phyloP scores from a whole-genome alignment of 2,113 vertebrate genomes.

The Ictidomys tridecemlineatus region DNA sequence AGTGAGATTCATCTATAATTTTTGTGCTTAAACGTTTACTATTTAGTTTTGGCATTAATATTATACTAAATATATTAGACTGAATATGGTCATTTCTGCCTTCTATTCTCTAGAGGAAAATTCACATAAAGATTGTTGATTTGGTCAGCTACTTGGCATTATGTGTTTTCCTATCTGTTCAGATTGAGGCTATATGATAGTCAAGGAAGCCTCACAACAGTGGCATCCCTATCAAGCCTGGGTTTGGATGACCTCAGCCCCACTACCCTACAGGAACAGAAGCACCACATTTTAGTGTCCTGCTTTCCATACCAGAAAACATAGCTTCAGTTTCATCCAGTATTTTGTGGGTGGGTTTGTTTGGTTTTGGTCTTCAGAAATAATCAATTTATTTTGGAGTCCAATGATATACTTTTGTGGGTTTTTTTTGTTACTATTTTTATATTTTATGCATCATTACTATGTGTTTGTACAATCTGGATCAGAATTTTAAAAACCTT shows the following conservation, averaged over 20 bases:
- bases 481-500: neutral
- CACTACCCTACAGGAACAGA: neutral
- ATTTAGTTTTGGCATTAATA: neutral
- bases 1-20: neutral
- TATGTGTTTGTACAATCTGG: neutral
- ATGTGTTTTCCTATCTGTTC: neutral
- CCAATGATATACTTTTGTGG: neutral
- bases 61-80: slow-evolving; percentile 23
- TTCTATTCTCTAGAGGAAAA: neutral
- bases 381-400: neutral
- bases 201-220: neutral
- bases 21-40: slow-evolving; percentile 41
- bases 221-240: neutral
- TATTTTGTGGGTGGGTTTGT: neutral
- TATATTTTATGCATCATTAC: neutral
- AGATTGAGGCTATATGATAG: neutral
- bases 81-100: neutral
- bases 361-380: neutral
- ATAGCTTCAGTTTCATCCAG: neutral
- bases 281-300: neutral
- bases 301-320: neutral
- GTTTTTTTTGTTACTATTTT: neutral
- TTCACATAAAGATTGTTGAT: neutral
- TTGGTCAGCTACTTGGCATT: neutral
- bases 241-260: neutral